Base-by-base conservation (phyloP, 2,797 vertebrate genomes). In the Anas bernieri region DNA sequence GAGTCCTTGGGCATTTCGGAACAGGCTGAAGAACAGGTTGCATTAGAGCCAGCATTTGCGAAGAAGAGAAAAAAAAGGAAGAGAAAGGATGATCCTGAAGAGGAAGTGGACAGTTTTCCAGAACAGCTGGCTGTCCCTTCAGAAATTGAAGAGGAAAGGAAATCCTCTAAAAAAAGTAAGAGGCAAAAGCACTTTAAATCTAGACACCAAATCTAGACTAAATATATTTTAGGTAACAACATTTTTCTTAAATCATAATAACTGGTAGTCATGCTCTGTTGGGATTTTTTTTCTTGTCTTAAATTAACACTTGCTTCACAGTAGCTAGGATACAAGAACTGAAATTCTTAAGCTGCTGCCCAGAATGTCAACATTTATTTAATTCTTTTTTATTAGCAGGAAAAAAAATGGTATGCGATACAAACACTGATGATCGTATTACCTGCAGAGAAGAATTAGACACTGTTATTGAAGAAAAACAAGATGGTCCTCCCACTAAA, bases 1-100 rank as follows among this genome's bases (percentile, higher is more conserved):
- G 97, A 97, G 26, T 93, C 98, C 79, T 92, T 96, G 72, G 96
- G 93, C 31, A 17, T 91, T 56, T 78, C 96, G 75, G 96, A 87
- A 86, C 87, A 95, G 81, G 17, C 83, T 76, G 98, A 98, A 68
- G 97, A 96, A 31, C 97, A 91, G 86, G 50, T 75, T 88, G 17
- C 39, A 7, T n/a, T 95, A 54, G 96, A 93, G 59, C 45, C 97
- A 58, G 58, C 84, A 1, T 33, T 95, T 94, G 87, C 91, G 4
- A 98, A 98, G 96, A 98, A 96, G 76, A 99, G 97, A 92, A 96
- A 89, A 52, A 98, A 97, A 93, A 97, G 76, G 33, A 98, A 93
- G 88, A 97, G 92, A 80, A 98, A 97, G 91, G 96, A 90, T 63
- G 87, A 96, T 74, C 69, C 87, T 30, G 95, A 96, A 39, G 76